A percentile compares a stretch with the other conserved stretches of the same genome.
Evolutionary conservation across 2,797 vertebrate genomes (phyloP).

Genomic region (Novumbra hubbsi): DNA sequence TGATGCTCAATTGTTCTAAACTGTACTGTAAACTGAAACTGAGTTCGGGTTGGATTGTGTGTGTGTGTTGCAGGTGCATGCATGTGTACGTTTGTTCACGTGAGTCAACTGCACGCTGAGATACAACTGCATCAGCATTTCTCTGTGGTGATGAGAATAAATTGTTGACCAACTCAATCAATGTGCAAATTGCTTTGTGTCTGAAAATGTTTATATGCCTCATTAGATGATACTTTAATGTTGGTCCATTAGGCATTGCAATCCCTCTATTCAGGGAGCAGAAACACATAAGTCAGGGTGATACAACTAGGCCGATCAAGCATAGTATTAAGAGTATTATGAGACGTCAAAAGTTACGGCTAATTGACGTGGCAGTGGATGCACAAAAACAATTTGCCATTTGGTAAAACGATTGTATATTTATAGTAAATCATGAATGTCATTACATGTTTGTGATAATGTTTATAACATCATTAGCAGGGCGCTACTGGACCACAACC

Average conservation of each 20-base stretch:
- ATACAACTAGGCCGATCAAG: not conserved
- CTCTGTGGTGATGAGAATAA: constrained; percentile 36
- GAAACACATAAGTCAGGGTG: not conserved
- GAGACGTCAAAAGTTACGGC: not conserved
- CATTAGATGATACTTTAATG: constrained; percentile 56
- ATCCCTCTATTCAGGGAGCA: constrained; percentile 14
- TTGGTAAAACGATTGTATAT: not conserved
- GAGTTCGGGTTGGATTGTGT: no score
- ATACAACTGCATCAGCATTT: constrained; percentile 10
- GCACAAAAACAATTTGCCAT: not conserved
- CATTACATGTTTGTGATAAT: no score
- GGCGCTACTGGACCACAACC: not conserved
- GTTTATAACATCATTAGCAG: not conserved
- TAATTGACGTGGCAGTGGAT: not conserved
- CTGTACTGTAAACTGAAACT: no score
- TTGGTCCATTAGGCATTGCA: constrained; percentile 42
- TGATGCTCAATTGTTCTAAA: no score
- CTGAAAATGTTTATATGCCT: constrained; percentile 54
- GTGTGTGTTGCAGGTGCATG: not conserved
- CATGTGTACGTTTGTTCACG: not conserved
- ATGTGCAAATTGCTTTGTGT: constrained; percentile 49
- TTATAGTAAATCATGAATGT: not conserved
- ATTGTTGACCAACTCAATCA: constrained; percentile 46
- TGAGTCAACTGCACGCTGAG: not conserved
- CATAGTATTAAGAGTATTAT: not conserved